A percentile compares a stretch with the other conserved stretches of the same genome.
Evolutionary conservation across 2,888 invertebrate genomes (phyloP).

Genomic region (Mellilla xanthometata): DNA sequence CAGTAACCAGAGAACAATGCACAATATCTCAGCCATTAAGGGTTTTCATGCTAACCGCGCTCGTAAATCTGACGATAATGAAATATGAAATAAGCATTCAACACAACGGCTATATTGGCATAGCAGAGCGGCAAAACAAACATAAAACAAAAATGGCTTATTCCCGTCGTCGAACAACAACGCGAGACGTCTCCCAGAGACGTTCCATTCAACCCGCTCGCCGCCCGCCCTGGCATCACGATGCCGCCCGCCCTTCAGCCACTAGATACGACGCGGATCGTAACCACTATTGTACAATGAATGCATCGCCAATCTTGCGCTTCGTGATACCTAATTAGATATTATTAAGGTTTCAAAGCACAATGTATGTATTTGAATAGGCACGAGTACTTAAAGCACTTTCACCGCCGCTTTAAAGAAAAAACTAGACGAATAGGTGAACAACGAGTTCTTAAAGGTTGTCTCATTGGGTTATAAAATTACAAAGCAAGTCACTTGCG

Average conservation of each 20-base stretch:
- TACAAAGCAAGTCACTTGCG: too few species aligned
- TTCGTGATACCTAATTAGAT: slow-evolving; percentile 17
- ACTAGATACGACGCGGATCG: slow-evolving; percentile 15
- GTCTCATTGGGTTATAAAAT: too few species aligned
- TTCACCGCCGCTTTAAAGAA: too few species aligned
- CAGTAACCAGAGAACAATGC: neutral
- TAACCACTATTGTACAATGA: slow-evolving; percentile 34
- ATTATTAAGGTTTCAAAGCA: too few species aligned
- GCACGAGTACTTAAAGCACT: too few species aligned
- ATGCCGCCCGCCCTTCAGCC: slow-evolving; percentile 14
- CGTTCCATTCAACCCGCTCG: slow-evolving; percentile 40
- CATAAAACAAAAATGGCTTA: slow-evolving; percentile 64
- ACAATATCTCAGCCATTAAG: slow-evolving; percentile 17
- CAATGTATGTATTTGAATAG: too few species aligned
- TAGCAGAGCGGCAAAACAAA: slow-evolving; percentile 53
- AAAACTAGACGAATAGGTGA: too few species aligned
- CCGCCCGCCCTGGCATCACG: slow-evolving; percentile 14
- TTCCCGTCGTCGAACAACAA: slow-evolving; percentile 35
- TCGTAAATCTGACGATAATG: slow-evolving; percentile 59
- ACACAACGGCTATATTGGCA: slow-evolving; percentile 61
- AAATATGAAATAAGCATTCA: slow-evolving; percentile 58
- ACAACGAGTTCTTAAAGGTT: too few species aligned
- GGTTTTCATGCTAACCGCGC: slow-evolving; percentile 37
- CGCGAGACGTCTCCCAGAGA: slow-evolving; percentile 37
- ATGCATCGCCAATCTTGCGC: slow-evolving; percentile 32